These are phyloP conservation scores for Eueremaeus valkanovi DNA, from an alignment of 2,888 invertebrate genomes.

Conservation along the genomic window DNA sequence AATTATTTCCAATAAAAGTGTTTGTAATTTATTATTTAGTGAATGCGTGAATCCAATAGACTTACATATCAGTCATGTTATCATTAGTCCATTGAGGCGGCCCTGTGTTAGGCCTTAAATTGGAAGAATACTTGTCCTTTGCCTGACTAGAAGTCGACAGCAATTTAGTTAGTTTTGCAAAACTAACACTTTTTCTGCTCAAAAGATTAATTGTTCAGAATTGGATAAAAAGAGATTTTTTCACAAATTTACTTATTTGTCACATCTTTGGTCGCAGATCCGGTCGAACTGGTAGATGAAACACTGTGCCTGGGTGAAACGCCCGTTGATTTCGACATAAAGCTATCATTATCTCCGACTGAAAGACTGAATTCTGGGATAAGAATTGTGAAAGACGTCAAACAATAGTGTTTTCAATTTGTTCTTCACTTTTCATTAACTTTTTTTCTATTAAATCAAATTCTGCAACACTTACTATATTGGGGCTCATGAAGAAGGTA, in stretches of 20 bases:
- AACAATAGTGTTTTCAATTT: background rate
- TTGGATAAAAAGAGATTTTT: background rate
- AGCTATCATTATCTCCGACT: slow-evolving; percentile 20
- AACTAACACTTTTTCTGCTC: slow-evolving; percentile 42
- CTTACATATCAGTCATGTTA: slow-evolving; percentile 1
- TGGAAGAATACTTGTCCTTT: slow-evolving; percentile 44
- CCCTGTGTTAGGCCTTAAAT: slow-evolving; percentile 28
- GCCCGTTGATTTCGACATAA: slow-evolving; percentile 43
- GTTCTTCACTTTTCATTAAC: background rate
- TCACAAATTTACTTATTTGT: slow-evolving; percentile 6
- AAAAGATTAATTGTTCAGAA: background rate
- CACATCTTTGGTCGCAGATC: slow-evolving; percentile 39
- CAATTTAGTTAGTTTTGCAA: slow-evolving; percentile 46
- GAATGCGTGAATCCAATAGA: slow-evolving; percentile 31
- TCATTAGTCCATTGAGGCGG: slow-evolving; percentile 18
- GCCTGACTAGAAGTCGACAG: slow-evolving; percentile 44
- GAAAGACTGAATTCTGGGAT: slow-evolving; percentile 21
- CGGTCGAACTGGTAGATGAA: slow-evolving; percentile 45
- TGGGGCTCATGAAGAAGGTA: slow-evolving; percentile 22
- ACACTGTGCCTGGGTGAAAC: slow-evolving; percentile 46
- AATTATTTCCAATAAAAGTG: background rate
- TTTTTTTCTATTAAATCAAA: background rate
- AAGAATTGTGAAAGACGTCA: no score
- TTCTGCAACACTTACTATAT: slow-evolving; percentile 7
- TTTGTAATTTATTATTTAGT: background rate